Percentiles rank a stretch among this genome's conserved stretches.
These are phyloP conservation scores for Andrena hattorfiana DNA, from an alignment of 2,888 invertebrate species.

Conservation along the genomic window DNA sequence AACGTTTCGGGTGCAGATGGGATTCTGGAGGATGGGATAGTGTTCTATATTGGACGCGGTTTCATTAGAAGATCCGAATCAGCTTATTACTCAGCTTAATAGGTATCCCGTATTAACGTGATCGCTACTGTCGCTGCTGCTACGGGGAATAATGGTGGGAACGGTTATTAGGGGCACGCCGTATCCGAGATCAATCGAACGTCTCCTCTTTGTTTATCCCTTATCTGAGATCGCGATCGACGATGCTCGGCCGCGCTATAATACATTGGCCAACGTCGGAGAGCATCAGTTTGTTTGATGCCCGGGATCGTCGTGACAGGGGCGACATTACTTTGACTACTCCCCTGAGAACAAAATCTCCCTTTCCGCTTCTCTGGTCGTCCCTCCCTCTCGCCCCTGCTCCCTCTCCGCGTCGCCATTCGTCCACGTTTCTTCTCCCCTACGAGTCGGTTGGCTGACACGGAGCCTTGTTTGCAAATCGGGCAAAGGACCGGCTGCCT, in stretches of 20 bases:
- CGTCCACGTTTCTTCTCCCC: constrained; percentile 63
- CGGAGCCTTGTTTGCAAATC: constrained; percentile 80
- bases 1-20: no score
- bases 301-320: constrained; percentile 82
- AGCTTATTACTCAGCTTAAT: background rate
- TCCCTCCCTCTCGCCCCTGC: constrained; percentile 43
- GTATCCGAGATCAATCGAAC: constrained; percentile 51
- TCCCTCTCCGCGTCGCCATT: constrained; percentile 44
- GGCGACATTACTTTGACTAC: constrained; percentile 84
- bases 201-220: constrained; percentile 48
- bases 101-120: background rate
- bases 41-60: no score
- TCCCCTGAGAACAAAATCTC: constrained; percentile 84
- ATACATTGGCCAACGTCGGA: constrained; percentile 70
- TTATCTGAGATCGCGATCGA: constrained; percentile 51
- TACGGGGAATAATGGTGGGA: constrained; percentile 3
- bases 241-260: constrained; percentile 42
- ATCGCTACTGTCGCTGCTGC: background rate
- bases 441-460: constrained; percentile 55
- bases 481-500: constrained; percentile 76
- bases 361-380: constrained; percentile 76
- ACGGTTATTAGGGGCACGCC: background rate
- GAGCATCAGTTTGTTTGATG: constrained; percentile 82
- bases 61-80: background rate
- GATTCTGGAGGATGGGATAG: no score